Evolutionary conservation across 2,888 invertebrate species (phyloP), one percentile per base, ranked within the genome.

Genomic region (Capitulum mitella): DNA sequence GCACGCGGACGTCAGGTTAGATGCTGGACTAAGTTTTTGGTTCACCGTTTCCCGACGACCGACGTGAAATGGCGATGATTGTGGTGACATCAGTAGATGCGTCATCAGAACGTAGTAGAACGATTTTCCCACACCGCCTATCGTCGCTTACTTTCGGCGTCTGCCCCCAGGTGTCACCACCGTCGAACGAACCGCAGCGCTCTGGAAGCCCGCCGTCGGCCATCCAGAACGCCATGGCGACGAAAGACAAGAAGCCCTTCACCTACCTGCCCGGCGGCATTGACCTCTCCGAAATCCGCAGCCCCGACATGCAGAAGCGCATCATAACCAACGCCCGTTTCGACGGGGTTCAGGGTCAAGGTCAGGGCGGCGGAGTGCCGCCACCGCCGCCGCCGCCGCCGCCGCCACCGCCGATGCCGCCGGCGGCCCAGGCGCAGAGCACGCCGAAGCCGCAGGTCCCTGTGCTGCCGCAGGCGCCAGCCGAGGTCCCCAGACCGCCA

Each of bases 231-330:
- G 95, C 95, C 54, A 92, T 95, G 92, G 70, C 70, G 8, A 94
- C 93, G 84, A 95, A 95, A 87, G 96, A 96, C 86, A 97, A 96
- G 86, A 96, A 96, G 84, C 96, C 96, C 22, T 97, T 97, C 85
- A 96, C 96, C n/a, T 97, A 97, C 86, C 95, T 95, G 29, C 96
- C 96, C 29, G 96, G 96, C 82, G 89, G 96, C 80, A 94, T 96
- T 86, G 88, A 96, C 78, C 94, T 94, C 22, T 94, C 96, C 87
- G 95, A 96, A 81, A 90, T 91, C 81, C 32, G 34, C 19, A 79
- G 80, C 43, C 77, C 80, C 78, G 80, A 80, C 80, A 79, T 79
- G 79, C 79, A 80, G 77, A 79, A 81, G 74, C 80, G 80, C 64
- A 79, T 78, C 78, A 79, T 81, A 58, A 80, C 80, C 74, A 80